These are phyloP conservation scores for Aethes cnicana DNA, from an alignment of 2,888 invertebrate species.

Conservation along the genomic window DNA sequence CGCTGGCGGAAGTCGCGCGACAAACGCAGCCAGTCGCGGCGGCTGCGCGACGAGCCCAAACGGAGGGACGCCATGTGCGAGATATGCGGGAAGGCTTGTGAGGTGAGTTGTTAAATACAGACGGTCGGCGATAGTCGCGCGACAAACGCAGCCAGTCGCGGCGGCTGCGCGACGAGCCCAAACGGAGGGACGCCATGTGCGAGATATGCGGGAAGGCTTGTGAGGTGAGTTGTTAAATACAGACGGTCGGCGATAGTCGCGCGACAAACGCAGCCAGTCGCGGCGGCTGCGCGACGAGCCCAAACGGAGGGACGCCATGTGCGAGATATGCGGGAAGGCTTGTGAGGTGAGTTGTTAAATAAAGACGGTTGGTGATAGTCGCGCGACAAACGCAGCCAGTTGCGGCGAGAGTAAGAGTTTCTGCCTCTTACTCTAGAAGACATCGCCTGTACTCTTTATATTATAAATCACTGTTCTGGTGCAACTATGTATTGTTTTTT, in stretches of 20 bases:
- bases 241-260: constrained; percentile 24
- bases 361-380: constrained; percentile 25
- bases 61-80: constrained; percentile 28
- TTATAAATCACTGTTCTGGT: too few species aligned
- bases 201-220: constrained; percentile 32
- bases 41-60: not conserved
- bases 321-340: constrained; percentile 32
- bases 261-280: constrained; percentile 6
- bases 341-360: constrained; percentile 26
- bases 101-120: constrained; percentile 23
- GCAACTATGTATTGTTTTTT: too few species aligned
- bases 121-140: constrained; percentile 22
- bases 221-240: constrained; percentile 22
- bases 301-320: constrained; percentile 19
- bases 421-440: too few species aligned
- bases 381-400: constrained; percentile 9
- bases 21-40: too few species aligned
- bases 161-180: not conserved
- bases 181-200: constrained; percentile 24
- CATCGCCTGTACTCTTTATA: too few species aligned
- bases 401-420: too few species aligned
- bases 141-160: too few species aligned
- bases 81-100: constrained; percentile 31
- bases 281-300: not conserved
- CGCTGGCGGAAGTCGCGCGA: constrained; percentile 24